Percentiles rank a stretch among this genome's conserved stretches.
These are phyloP conservation scores for Numenius phaeopus DNA, from an alignment of 2,797 vertebrate genomes.

Conservation along the genomic window DNA sequence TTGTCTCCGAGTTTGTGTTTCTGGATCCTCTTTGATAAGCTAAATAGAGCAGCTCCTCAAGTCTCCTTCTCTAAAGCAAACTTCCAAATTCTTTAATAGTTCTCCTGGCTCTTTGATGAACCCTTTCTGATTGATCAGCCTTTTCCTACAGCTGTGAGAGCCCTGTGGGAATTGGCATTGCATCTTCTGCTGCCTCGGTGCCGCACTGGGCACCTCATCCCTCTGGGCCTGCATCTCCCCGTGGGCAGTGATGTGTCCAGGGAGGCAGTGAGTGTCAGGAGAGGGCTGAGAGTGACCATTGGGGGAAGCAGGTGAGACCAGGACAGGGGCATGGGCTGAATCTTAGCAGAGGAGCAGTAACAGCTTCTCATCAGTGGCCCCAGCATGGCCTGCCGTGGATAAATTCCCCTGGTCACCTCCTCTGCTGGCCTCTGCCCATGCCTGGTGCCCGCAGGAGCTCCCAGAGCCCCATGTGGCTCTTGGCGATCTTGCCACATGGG, in stretches of 20 bases:
- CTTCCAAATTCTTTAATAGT: not conserved
- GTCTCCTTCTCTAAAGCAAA: not conserved
- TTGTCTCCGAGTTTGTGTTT: not conserved
- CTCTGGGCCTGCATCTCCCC: not conserved
- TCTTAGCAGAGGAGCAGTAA: not conserved
- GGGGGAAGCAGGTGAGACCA: not conserved
- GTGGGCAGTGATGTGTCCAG: not conserved
- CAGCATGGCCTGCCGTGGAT: not conserved
- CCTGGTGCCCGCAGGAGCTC: not conserved
- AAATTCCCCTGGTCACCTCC: not conserved
- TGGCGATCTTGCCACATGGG: accelerated
- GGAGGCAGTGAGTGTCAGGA: not conserved
- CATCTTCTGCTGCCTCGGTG: not conserved
- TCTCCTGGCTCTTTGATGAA: not conserved
- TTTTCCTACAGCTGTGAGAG: not conserved
- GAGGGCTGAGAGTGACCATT: not conserved
- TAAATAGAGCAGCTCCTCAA: not conserved
- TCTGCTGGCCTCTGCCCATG: not conserved
- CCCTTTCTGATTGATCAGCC: not conserved
- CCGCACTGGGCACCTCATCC: not conserved
- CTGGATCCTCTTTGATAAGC: not conserved
- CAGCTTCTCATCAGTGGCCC: not conserved
- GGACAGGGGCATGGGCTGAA: no score
- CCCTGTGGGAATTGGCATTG: not conserved
- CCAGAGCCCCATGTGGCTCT: not conserved